Evolutionary conservation across 23 tunicate genomes (phyloP), one percentile per base, ranked within the genome.

Genomic region (Ascidia mentula): DNA sequence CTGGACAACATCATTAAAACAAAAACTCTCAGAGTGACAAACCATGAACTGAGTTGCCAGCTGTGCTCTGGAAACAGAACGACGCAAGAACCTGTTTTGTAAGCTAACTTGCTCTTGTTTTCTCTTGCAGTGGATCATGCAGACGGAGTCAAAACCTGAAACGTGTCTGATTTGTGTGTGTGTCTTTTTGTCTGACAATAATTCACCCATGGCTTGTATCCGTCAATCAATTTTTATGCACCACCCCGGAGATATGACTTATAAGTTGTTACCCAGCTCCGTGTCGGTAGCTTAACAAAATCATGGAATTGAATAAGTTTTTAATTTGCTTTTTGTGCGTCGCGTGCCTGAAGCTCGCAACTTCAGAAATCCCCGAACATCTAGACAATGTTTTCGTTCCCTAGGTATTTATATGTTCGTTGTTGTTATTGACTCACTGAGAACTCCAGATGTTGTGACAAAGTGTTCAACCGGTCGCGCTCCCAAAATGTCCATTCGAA

Each of bases 151-250:
- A 34, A 70, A 70, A 53, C 74, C 38, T 3, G 30, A 70, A 32
- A 20, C 74, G 74, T 70, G 74, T 70, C 74, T 70, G 74, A 70
- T 33, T 70, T 70, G 74, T 70, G 38, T 70, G n/a, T 70, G 74
- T 70, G 37, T 70, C 38, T 53, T 53, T 53, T 26, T 53, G 24
- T 53, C 65, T 53, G 65, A 6, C 65, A 53, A 53, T 53, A 53
- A 53, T 53, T 53, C 65, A 3, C 65, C 65, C 65, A 20, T 9
- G 2, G 28, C 65, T 53, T 9, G 65, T 26, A 53, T 28, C 22
- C 65, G 65, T 53, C 13, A 9, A 26, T 28, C 65, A 28, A 5
- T 53, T 42, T 53, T 53, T 53, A 53, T 53, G 65, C 65, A 53
- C 24, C 65, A 53, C 65, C 24, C 28, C 65, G 65, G 4, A 53